Percentiles rank a stretch among this genome's conserved stretches.
Evolutionary conservation across 1,140 invertebrate genomes (phyloP).

Genomic region (Telenomus remus): DNA sequence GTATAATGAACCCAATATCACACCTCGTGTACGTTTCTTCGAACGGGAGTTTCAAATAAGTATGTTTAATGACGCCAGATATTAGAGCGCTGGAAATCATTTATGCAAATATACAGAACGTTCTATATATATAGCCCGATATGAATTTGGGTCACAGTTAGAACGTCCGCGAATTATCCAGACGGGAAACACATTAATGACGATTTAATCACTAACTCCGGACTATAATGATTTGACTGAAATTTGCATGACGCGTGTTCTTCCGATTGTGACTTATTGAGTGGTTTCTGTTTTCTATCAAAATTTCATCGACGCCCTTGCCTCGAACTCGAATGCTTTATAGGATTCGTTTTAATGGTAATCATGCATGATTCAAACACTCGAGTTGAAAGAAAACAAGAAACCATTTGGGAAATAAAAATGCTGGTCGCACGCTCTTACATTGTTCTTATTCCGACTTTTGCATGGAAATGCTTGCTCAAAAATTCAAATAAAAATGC

Average conservation of each 20-base stretch:
- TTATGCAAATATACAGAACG: conserved; percentile 58
- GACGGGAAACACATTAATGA: conserved; percentile 53
- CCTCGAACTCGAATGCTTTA: too few relatives aligned
- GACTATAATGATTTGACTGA: conserved; percentile 40
- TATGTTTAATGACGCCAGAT: conserved; percentile 52
- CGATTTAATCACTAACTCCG: conserved; percentile 57
- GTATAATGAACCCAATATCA: conserved; percentile 64
- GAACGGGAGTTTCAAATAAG: conserved; percentile 60
- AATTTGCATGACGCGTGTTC: conserved; percentile 27
- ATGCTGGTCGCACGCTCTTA: too few relatives aligned
- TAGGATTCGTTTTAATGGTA: too few relatives aligned
- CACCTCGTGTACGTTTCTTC: conserved; percentile 67
- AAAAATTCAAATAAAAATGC: too few relatives aligned
- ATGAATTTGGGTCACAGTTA: conserved; percentile 45
- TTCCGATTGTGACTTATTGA: conserved; percentile 44
- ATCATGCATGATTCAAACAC: too few relatives aligned
- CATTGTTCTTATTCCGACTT: too few relatives aligned
- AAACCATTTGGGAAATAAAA: too few relatives aligned
- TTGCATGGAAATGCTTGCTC: too few relatives aligned
- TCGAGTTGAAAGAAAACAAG: too few relatives aligned
- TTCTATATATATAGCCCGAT: conserved; percentile 20
- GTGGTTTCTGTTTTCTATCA: background rate
- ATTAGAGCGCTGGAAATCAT: conserved; percentile 53
- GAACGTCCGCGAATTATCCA: conserved; percentile 45
- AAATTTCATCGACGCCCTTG: too few relatives aligned